These are phyloP conservation scores for Hydractinia symbiolongicarpus DNA, from an alignment of 30 jellyfish, hydroid and myxozoan species.

Conservation along the genomic window DNA sequence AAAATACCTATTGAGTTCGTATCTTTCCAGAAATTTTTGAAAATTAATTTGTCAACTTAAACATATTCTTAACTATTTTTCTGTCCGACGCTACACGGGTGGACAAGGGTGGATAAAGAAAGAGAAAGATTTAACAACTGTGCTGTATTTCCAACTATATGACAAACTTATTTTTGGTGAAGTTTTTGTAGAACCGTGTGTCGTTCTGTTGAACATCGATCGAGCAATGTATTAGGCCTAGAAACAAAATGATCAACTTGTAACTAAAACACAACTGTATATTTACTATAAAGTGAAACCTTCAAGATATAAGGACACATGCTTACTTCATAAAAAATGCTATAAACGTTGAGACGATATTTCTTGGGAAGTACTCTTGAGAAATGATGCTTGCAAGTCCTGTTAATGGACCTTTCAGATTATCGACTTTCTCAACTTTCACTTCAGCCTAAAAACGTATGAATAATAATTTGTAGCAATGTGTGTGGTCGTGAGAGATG, in stretches of 20 bases:
- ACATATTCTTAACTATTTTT: too few relatives aligned
- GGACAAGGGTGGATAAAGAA: too few relatives aligned
- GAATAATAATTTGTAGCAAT: too few relatives aligned
- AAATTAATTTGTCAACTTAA: too few relatives aligned
- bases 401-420: slow-evolving; percentile 56
- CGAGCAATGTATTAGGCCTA: slow-evolving; percentile 47
- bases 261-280: not conserved
- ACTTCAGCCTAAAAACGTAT: slow-evolving; percentile 44
- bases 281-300: not conserved
- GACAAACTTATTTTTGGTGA: slow-evolving; percentile 24
- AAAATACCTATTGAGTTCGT: too few relatives aligned
- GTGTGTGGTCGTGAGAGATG: too few relatives aligned
- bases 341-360: slow-evolving; percentile 37
- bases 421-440: slow-evolving; percentile 43
- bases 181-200: slow-evolving; percentile 47
- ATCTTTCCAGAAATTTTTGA: too few relatives aligned
- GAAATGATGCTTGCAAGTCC: slow-evolving; percentile 53
- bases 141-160: not conserved
- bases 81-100: too few relatives aligned
- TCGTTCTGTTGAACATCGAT: slow-evolving; percentile 33
- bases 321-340: slow-evolving; percentile 64
- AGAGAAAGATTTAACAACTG: too few relatives aligned
- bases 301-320: not conserved
- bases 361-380: slow-evolving; percentile 63
- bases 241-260: not conserved